Evolutionary conservation across 2,888 invertebrate genomes (phyloP).

Genomic region (Conops quadrifasciatus): DNA sequence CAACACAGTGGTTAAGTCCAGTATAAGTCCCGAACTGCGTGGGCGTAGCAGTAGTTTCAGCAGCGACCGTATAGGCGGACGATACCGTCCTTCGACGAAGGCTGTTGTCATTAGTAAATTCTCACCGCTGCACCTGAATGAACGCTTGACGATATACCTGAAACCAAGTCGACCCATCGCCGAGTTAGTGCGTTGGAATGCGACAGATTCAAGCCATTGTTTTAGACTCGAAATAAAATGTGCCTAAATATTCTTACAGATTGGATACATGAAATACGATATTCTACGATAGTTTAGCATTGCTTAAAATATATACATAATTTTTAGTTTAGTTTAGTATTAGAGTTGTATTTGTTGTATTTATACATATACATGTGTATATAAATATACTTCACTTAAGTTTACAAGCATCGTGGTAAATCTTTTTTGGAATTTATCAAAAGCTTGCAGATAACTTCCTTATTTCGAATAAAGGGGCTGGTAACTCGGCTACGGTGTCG

Average conservation of each 20-base stretch:
- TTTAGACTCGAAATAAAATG: slow-evolving; percentile 62
- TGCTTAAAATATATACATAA: slow-evolving; percentile 13
- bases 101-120: slow-evolving; percentile 60
- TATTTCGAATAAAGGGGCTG: no score
- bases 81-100: slow-evolving; percentile 60
- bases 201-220: slow-evolving; percentile 59
- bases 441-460: no score
- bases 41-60: slow-evolving; percentile 48
- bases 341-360: neutral
- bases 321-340: slow-evolving; percentile 21
- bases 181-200: slow-evolving; percentile 60
- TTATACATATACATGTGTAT: neutral
- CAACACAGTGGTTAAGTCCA: slow-evolving; percentile 52
- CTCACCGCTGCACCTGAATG: slow-evolving; percentile 59
- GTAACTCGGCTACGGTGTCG: no score
- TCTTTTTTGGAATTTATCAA: no score
- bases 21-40: slow-evolving; percentile 50
- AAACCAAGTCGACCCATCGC: slow-evolving; percentile 64
- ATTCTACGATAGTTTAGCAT: no score
- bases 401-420: no score
- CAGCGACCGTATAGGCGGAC: slow-evolving; percentile 49
- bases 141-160: slow-evolving; percentile 57
- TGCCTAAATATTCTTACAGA: slow-evolving; percentile 43
- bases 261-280: no score
- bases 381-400: no score